A percentile compares a stretch with the other conserved stretches of the same genome.
Conservation (phyloP, 2,888 invertebrate species). For the Zygothrica quintamaculata region DNA sequence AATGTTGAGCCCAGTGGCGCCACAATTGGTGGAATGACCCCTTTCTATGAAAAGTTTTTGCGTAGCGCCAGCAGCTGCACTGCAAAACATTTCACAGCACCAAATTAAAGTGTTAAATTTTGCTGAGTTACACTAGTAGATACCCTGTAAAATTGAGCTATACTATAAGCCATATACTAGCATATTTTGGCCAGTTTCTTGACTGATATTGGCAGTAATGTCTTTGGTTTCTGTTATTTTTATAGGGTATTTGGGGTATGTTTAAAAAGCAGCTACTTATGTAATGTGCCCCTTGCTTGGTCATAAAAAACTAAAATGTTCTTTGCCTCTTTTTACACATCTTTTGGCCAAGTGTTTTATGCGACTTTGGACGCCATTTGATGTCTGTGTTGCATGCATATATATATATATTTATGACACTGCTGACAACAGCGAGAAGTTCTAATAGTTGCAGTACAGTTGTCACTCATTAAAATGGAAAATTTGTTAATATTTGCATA, state of each 20-base stretch:
- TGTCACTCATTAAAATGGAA: neutral
- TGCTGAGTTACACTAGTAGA: neutral
- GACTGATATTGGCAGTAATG: neutral
- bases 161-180: no score
- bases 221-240: neutral
- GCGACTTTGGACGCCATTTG: neutral
- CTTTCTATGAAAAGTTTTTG: conserved; percentile 47
- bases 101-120: conserved; percentile 25
- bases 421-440: neutral
- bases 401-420: no score
- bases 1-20: conserved; percentile 63
- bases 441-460: conserved; percentile 3
- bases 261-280: conserved; percentile 35
- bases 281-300: conserved; percentile 41
- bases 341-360: conserved; percentile 20
- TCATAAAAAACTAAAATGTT: conserved; percentile 34
- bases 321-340: conserved; percentile 18
- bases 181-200: no score
- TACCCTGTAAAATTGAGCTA: no score
- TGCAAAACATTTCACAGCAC: conserved; percentile 33
- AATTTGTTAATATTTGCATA: neutral
- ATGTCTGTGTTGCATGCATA: conserved; percentile 3
- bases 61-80: conserved; percentile 41
- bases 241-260: neutral
- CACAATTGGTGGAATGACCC: conserved; percentile 34